Evolutionary conservation across 2,888 invertebrate species (phyloP), one percentile per base, ranked within the genome.

Genomic region (Pemphredon lugubris): DNA sequence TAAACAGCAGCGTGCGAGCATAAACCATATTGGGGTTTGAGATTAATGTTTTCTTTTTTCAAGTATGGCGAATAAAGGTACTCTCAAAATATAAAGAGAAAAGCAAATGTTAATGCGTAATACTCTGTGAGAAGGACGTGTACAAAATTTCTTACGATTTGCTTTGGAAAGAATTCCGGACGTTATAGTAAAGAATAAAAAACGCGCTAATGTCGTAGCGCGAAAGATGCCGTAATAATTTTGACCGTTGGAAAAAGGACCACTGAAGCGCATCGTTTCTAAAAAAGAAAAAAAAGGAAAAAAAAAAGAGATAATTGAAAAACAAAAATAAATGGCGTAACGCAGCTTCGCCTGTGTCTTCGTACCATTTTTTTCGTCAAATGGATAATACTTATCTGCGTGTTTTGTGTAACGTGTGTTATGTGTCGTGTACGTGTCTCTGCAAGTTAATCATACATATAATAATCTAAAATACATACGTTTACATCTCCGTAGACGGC

Each of bases 381-480:
- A 71, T 69, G 64, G 21, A 70, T 72, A 68, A 71, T 77, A 68
- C 47, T 50, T 61, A 26, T 47, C 51, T 71, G 54, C 60, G 64
- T 68, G 59, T 71, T 14, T 21, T 72, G 69, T 76, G 39, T 72
- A 45, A n/a, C 26, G 42, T 59, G 42, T 65, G 54, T 73, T 40
- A 13, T 48, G 21, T 51, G 6, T 58, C 61, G 48, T 50, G 53
- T 69, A 69, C 45, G 69, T 73, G 70, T 77, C 77, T 72, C 64
- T 73, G 76, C 78, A 81, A 77, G 77, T 88, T 84, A 85, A 84
- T 84, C 84, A 83, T 86, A 87, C n/a, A n/a, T 82, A 79, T 76
- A 79, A 86, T 88, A 88, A 85, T 86, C 89, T 89, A 87, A 88
- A 88, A 88, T 88, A 88, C 87, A 82, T 86, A 88, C 84, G 85